phyloP scores from a whole-genome alignment of 2,888 invertebrate species.

The Eupithecia exiguata region DNA sequence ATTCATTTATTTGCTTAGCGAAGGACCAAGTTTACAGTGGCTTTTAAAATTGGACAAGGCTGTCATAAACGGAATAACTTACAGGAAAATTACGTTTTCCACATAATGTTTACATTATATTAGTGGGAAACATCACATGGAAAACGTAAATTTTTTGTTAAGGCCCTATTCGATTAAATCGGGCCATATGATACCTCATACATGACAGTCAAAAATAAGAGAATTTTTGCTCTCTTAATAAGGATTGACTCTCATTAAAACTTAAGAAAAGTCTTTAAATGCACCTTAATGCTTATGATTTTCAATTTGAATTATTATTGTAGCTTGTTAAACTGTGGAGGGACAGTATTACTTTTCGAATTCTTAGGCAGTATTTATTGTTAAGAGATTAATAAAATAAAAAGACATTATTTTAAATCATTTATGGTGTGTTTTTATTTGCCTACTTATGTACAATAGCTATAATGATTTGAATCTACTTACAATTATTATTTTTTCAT shows the following conservation, averaged over 20 bases:
- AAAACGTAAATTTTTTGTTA: too few species aligned
- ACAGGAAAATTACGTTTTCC: not conserved
- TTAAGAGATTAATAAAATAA: slow-evolving; percentile 75
- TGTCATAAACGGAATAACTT: not conserved
- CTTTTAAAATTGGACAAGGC: not conserved
- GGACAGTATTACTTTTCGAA: slow-evolving; percentile 66
- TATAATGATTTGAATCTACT: slow-evolving; percentile 28
- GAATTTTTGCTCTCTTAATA: not conserved
- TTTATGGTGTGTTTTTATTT: slow-evolving; percentile 54
- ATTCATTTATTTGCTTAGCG: not conserved
- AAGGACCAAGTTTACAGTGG: not conserved
- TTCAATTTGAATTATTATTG: slow-evolving; percentile 37
- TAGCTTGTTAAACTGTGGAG: slow-evolving; percentile 51
- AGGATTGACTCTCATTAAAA: not conserved
- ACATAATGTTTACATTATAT: not conserved
- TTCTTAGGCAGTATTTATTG: slow-evolving; percentile 63
- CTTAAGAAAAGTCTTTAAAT: slow-evolving; percentile 29
- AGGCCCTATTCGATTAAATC: not conserved
- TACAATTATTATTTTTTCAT: slow-evolving; percentile 40
- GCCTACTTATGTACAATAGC: slow-evolving; percentile 45
- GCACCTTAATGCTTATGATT: slow-evolving; percentile 47
- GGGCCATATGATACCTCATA: not conserved
- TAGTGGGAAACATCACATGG: not conserved
- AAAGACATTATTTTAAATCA: slow-evolving; percentile 82
- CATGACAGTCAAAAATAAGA: not conserved